Evolutionary conservation across 2,888 invertebrate genomes (phyloP).

Genomic region (Ichneumoninae sp.): DNA sequence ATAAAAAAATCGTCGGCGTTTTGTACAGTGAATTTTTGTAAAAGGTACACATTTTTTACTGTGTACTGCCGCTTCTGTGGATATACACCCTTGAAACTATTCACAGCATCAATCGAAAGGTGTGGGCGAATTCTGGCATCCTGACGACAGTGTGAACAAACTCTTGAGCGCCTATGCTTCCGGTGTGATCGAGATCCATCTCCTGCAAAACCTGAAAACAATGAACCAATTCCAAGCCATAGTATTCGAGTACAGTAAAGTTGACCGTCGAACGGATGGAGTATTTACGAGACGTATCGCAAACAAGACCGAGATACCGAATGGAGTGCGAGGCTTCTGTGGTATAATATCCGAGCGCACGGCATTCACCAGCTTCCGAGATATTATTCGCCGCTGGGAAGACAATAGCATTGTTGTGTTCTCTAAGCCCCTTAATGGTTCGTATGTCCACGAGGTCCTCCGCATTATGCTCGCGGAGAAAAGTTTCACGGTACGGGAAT

Average conservation of each 20-base stretch:
- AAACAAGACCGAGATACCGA: constrained; percentile 18
- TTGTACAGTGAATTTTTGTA: too few relatives aligned
- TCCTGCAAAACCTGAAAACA: constrained; percentile 86
- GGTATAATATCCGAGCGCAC: constrained; percentile 20
- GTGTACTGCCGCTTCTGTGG: too few relatives aligned
- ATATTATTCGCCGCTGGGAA: constrained; percentile 37
- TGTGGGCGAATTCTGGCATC: constrained; percentile 87
- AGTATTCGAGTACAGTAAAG: background rate
- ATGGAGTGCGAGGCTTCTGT: constrained; percentile 15
- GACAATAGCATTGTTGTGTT: constrained; percentile 70
- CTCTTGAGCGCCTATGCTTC: constrained; percentile 87
- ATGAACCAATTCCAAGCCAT: constrained; percentile 19
- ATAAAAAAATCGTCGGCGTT: too few relatives aligned
- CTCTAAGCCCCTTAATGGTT: constrained; percentile 67
- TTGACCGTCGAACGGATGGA: constrained; percentile 14
- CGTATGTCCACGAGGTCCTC: constrained; percentile 28
- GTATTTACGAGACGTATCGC: constrained; percentile 18
- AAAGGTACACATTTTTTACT: too few relatives aligned
- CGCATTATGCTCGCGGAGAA: constrained; percentile 34
- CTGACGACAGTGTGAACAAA: constrained; percentile 87
- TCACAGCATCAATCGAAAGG: constrained; percentile 86
- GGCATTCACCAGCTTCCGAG: constrained; percentile 5
- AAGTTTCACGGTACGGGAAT: constrained; percentile 46
- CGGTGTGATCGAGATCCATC: constrained; percentile 87
- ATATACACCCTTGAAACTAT: constrained; percentile 77